Evolutionary conservation across 2,113 vertebrate species (phyloP).

Genomic region (Dendrocopos noguchii): DNA sequence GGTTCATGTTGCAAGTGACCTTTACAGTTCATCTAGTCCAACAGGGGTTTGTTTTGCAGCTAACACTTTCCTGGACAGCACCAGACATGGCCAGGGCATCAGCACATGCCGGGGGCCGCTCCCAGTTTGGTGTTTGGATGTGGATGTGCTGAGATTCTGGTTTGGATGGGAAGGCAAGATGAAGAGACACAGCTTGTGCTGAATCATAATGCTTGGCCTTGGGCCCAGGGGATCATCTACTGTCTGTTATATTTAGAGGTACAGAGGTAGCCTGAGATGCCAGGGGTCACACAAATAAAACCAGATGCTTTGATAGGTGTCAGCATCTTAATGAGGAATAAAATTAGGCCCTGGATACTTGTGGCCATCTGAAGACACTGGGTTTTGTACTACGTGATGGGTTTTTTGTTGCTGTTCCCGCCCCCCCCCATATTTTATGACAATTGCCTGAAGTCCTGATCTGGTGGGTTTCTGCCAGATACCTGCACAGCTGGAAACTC

Average conservation of each 20-base stretch:
- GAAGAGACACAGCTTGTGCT: neutral
- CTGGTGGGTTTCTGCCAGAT: constrained; percentile 34
- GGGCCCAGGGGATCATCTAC: neutral
- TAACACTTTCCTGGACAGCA: neutral
- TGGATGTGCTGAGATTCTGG: neutral
- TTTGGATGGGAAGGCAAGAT: neutral
- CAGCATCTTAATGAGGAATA: constrained; percentile 42
- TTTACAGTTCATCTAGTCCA: neutral
- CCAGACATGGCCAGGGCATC: rapidly evolving
- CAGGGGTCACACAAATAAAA: constrained; percentile 21
- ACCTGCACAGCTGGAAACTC: constrained; percentile 37
- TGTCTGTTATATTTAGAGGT: neutral
- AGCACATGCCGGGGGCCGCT: rapidly evolving
- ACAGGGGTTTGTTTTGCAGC: neutral
- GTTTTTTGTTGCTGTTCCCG: neutral
- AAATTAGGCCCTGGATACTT: constrained; percentile 6
- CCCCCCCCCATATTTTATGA: neutral
- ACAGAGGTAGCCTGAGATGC: neutral
- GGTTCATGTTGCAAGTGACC: neutral
- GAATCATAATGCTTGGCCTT: neutral
- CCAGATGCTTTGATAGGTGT: constrained; percentile 1
- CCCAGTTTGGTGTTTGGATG: neutral
- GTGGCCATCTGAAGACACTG: neutral
- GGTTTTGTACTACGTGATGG: neutral
- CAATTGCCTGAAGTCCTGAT: constrained; percentile 33